Conservation (phyloP, 2,888 invertebrate species). For the Microctonus brassicae region DNA sequence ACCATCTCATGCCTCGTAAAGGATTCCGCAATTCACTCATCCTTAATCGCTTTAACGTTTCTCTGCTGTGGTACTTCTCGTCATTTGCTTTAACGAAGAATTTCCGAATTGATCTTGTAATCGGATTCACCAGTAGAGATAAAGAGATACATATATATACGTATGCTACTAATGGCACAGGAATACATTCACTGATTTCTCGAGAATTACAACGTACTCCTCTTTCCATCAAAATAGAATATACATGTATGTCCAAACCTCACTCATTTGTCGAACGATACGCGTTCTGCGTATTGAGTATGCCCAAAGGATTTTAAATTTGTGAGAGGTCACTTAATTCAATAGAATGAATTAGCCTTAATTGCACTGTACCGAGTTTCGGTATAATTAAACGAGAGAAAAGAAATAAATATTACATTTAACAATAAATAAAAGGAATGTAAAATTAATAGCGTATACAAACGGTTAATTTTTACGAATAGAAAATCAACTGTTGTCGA, state of each 20-base stretch:
- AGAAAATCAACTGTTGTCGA: not conserved
- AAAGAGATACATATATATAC: conserved; percentile 14
- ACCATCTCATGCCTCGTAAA: not conserved
- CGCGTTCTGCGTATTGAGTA: conserved; percentile 16
- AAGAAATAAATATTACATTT: not conserved
- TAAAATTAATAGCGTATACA: no score
- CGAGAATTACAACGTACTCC: not conserved
- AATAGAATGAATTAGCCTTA: not conserved
- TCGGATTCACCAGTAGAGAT: conserved; percentile 6
- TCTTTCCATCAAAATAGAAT: not conserved
- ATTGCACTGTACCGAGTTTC: not conserved
- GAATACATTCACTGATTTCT: not conserved
- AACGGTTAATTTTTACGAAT: not conserved
- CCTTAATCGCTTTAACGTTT: conserved; percentile 26
- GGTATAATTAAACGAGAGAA: not conserved
- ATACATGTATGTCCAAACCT: conserved; percentile 10
- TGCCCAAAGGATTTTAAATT: conserved; percentile 20
- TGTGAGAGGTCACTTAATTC: conserved; percentile 8
- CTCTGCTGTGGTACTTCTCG: not conserved
- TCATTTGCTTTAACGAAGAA: conserved; percentile 12
- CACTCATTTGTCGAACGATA: conserved; percentile 14
- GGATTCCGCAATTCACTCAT: conserved; percentile 13
- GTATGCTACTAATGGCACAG: not conserved
- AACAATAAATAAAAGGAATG: not conserved
- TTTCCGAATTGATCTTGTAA: conserved; percentile 18